Base-by-base conservation (phyloP, 2,797 vertebrate species). In the Antennarius maculatus region DNA sequence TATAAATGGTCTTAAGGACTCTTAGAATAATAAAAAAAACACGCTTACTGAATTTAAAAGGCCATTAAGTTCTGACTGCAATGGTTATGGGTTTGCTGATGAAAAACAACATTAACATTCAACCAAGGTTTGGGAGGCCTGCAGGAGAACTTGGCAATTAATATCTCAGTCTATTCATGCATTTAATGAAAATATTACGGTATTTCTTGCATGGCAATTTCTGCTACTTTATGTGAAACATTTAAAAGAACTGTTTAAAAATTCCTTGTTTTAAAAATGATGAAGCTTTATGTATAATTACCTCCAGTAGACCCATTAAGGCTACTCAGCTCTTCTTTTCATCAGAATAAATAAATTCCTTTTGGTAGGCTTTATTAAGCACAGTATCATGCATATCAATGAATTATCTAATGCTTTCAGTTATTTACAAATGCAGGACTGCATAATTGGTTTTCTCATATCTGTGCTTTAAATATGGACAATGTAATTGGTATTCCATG, bases 131-230 rank as follows among this genome's bases (percentile, higher is more conserved):
- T 59, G 57, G 63, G 37, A 71, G 48, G 70, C 47, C 61, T 73
- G 74, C 71, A 56, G 56, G 69, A 55, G 69, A 82, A 89, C 73
- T 76, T 68, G 58, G 59, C 84, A 86, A 84, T 87, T 92, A 87
- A 88, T 86, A 88, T 82, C 68, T 80, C 69, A 80, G 81, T 78
- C 82, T 85, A 88, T 88, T 90, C 79, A 84, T 80, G 67, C 84
- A 86, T 91, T 90, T 86, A 88, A 89, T 87, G 79, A 80, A 88
- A 90, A 85, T 79, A 80, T 87, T 80, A 86, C 46, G 14, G 76
- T 41, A 59, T 79, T 80, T 69, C 53, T 54, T 71, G 54, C 62
- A 51, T 53, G 54, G 71, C 59, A 77, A 85, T 82, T 85, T 79
- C 34, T 62, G 31, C 37, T 45, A 48, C 47, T 45, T 86, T 70